These are phyloP conservation scores for Heterochromis multidens DNA, from an alignment of 2,113 vertebrate genomes.

Conservation along the genomic window DNA sequence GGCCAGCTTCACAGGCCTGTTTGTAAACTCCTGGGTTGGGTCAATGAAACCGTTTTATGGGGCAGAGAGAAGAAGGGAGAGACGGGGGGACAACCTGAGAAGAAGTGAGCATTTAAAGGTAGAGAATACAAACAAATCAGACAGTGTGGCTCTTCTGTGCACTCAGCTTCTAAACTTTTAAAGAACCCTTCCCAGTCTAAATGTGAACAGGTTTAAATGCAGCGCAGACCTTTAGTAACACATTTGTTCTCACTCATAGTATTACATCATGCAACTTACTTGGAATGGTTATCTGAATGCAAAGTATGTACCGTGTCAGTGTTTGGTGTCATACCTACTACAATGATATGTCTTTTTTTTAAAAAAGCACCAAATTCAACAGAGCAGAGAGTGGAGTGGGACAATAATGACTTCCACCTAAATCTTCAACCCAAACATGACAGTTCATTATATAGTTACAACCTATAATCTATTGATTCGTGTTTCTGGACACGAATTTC, in stretches of 20 bases:
- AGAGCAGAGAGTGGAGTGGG: accelerated
- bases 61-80: background rate
- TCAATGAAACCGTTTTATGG: slow-evolving; percentile 56
- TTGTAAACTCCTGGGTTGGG: slow-evolving; percentile 48
- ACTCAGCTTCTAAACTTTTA: background rate
- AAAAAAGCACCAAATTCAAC: background rate
- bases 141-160: background rate
- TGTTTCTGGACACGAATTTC: background rate
- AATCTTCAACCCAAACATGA: background rate
- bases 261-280: background rate
- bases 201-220: background rate
- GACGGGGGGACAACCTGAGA: background rate
- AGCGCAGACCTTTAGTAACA: background rate
- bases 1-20: slow-evolving; percentile 55
- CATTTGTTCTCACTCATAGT: background rate
- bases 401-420: background rate
- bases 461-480: background rate
- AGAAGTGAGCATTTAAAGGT: background rate
- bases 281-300: background rate
- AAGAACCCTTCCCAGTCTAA: background rate
- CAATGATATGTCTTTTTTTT: too few relatives aligned
- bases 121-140: background rate
- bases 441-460: background rate
- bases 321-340: too few relatives aligned
- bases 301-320: background rate